phyloP scores from a whole-genome alignment of 2,888 invertebrate genomes.

The Eupithecia tripunctaria region DNA sequence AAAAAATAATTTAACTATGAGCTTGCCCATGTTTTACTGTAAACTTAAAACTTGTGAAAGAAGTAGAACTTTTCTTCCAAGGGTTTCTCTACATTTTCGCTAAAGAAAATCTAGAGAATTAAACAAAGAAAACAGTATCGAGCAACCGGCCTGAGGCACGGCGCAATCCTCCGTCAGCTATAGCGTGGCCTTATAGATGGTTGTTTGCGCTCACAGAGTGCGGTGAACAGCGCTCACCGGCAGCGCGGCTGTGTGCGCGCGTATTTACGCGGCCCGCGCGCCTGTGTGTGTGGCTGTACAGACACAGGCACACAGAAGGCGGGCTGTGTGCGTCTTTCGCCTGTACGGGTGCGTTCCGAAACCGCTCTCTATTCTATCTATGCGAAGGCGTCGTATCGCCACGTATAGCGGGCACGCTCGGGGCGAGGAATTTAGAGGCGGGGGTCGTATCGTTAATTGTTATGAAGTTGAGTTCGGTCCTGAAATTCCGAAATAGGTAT shows the following conservation, averaged over 20 bases:
- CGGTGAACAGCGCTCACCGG: constrained; percentile 85
- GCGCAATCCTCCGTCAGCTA: constrained; percentile 81
- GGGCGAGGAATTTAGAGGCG: constrained; percentile 85
- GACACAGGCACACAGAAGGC: constrained; percentile 59
- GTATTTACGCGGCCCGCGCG: constrained; percentile 58
- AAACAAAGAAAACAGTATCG: constrained; percentile 58
- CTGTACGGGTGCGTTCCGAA: constrained; percentile 83
- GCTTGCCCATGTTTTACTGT: background rate
- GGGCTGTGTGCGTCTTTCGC: constrained; percentile 48
- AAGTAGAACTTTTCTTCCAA: background rate
- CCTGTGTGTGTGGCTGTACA: constrained; percentile 64
- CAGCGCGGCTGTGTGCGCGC: constrained; percentile 72
- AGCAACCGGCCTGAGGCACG: constrained; percentile 72
- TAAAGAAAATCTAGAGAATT: constrained; percentile 40
- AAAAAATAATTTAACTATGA: background rate
- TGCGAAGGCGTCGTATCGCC: constrained; percentile 84
- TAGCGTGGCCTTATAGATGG: constrained; percentile 85
- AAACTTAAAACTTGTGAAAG: constrained; percentile 11
- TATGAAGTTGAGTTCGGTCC: constrained; percentile 85
- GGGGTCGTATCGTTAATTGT: constrained; percentile 85
- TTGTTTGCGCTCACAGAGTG: constrained; percentile 86
- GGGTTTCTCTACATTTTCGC: constrained; percentile 28
- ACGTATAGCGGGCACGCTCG: constrained; percentile 84
- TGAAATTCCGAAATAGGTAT: constrained; percentile 84
- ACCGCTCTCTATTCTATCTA: constrained; percentile 85